Base-by-base conservation (phyloP, 2,888 invertebrate species). In the Operophtera brumata region DNA sequence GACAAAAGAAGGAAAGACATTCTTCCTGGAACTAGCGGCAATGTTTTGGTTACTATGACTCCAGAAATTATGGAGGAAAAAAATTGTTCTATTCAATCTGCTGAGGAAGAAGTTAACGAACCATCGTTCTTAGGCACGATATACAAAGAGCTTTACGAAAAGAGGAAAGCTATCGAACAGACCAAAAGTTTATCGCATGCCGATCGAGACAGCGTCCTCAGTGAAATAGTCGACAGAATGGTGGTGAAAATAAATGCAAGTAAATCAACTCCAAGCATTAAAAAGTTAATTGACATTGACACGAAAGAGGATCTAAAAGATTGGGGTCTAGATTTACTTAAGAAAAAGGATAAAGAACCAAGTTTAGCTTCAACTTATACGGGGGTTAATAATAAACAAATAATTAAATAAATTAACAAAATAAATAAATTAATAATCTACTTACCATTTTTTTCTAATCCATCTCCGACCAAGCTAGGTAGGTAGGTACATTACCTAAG, bases 51-150 rank as follows among this genome's bases (percentile, higher is more conserved):
- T 5, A 47, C 50, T n/a, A 34, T 28, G 13, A 36, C 41, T 39
- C 5, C 42, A 34, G 45, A 35, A n/a, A 56, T 48, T 35, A 41
- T 39, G 4, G 8, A 9, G 7, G 40, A 26, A 14, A 32, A n/a
- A 10, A 48, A 6, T 6, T 26, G n/a, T 30, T 28, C 55, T 0
- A 1, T 37, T 1, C 34, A 50, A 4, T 32, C 43, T 11, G 13
- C 26, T n/a, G 46, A 3, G 36, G 48, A 45, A 39, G 54, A 54
- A 14, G 44, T 47, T n/a, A 51, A 50, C 32, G 50, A 63, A 40
- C 59, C 60, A 1, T 54, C 14, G 6, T 61, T 64, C 50, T 48
- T 67, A 26, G 65, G 62, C 14, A 55, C 43, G n/a, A 66, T 66
- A 25, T 65, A 67, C 34, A 59, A 56, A 30, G 57, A 64, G 7